phyloP scores from a whole-genome alignment of 2,797 vertebrate species.

The Psittacula echo region DNA sequence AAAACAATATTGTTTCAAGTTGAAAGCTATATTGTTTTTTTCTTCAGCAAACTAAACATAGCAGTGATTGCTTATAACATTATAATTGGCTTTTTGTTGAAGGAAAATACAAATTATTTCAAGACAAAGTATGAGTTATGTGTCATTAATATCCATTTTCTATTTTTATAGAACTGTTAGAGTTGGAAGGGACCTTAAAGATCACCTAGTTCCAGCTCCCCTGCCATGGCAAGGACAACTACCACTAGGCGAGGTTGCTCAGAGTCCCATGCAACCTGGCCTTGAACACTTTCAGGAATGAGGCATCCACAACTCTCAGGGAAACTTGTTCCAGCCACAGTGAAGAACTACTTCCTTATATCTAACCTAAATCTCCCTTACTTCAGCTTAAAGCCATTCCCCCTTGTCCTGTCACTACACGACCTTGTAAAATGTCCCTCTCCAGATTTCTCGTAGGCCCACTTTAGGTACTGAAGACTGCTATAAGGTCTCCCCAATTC shows the following conservation, averaged over 20 bases:
- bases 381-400: background rate
- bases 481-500: background rate
- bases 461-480: background rate
- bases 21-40: background rate
- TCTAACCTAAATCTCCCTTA: background rate
- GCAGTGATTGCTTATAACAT: background rate
- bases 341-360: background rate
- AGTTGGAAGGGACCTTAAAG: background rate
- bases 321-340: background rate
- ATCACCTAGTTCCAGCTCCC: background rate
- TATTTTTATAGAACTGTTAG: background rate
- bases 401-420: background rate
- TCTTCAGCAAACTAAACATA: background rate
- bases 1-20: background rate
- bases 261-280: background rate
- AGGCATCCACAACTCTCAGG: background rate
- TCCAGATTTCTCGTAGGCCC: background rate
- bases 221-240: background rate
- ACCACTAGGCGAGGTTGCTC: background rate
- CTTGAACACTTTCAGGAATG: background rate
- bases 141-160: background rate
- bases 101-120: background rate
- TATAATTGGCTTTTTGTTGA: background rate
- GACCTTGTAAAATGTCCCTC: background rate
- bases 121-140: background rate